Conservation (phyloP, 2,113 vertebrate species). For the Percina caprodes region DNA sequence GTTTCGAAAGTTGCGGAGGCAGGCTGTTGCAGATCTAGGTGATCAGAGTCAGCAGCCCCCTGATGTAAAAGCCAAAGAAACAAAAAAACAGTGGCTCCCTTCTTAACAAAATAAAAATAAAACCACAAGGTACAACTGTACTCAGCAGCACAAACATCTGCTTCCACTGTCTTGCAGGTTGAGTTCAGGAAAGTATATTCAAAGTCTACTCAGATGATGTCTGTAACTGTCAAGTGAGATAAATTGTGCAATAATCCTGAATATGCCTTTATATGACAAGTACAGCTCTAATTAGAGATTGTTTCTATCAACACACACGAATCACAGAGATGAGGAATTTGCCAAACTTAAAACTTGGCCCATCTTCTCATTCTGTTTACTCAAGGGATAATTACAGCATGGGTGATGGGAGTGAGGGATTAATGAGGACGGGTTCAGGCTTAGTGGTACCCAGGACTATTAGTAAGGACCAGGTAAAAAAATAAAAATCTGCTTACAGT, state of each 20-base stretch:
- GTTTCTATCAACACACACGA: slow-evolving; percentile 40
- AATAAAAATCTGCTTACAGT: slow-evolving; percentile 20
- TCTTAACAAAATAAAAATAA: not conserved
- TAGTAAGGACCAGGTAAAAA: not conserved
- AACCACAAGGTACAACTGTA: slow-evolving; percentile 18
- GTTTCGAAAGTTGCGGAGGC: slow-evolving; percentile 15
- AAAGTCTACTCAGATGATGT: not conserved
- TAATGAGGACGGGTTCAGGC: slow-evolving; percentile 28
- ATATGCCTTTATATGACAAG: not conserved
- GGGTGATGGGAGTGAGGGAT: slow-evolving; percentile 22
- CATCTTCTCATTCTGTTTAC: slow-evolving; percentile 23
- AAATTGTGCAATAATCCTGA: not conserved
- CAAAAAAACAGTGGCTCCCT: not conserved
- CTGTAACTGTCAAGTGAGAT: slow-evolving; percentile 3
- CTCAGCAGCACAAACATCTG: not conserved
- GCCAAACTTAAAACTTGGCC: slow-evolving; percentile 28
- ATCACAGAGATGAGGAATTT: slow-evolving; percentile 37
- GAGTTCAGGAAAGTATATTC: not conserved
- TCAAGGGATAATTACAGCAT: slow-evolving; percentile 41
- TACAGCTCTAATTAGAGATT: slow-evolving; percentile 37
- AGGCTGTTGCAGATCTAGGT: not conserved
- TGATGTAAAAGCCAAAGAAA: slow-evolving; percentile 1
- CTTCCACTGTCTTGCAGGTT: not conserved
- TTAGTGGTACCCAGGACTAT: slow-evolving; percentile 3
- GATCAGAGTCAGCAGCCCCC: slow-evolving; percentile 39